A percentile compares a stretch with the other conserved stretches of the same genome.
Conservation (phyloP, 2,797 vertebrate species). For the Hoplostethus atlanticus region DNA sequence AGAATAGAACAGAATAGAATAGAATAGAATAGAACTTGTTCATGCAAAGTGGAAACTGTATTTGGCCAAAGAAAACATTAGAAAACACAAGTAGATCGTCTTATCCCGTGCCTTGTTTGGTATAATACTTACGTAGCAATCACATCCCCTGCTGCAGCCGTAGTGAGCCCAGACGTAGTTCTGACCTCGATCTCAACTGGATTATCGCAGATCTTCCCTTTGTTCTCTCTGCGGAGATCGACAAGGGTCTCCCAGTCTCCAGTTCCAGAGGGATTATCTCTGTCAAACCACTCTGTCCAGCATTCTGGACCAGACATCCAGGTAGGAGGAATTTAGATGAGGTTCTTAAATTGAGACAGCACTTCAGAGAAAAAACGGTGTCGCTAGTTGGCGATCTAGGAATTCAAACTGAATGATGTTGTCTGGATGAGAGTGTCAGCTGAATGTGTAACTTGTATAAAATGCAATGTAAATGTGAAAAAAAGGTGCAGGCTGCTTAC, state of each 20-base stretch:
- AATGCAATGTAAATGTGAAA: background rate
- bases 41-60: too few relatives aligned
- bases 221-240: slow-evolving; percentile 3
- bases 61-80: background rate
- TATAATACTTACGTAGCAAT: slow-evolving; percentile 45
- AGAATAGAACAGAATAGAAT: background rate
- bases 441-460: background rate
- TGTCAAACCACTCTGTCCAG: slow-evolving; percentile 72
- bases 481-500: slow-evolving; percentile 15
- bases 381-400: too few relatives aligned
- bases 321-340: background rate
- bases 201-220: slow-evolving; percentile 50
- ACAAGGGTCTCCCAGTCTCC: slow-evolving; percentile 59
- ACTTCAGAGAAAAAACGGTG: too few relatives aligned
- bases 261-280: slow-evolving; percentile 45
- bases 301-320: slow-evolving; percentile 38
- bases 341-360: background rate
- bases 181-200: slow-evolving; percentile 40
- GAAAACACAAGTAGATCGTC: too few relatives aligned
- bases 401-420: background rate
- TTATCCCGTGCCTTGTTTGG: too few relatives aligned
- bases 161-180: slow-evolving; percentile 45
- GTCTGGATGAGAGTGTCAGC: background rate
- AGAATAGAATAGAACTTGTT: background rate
- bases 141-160: slow-evolving; percentile 27